Evolutionary conservation across 2,888 invertebrate species (phyloP).

Genomic region (Patella pellucida): DNA sequence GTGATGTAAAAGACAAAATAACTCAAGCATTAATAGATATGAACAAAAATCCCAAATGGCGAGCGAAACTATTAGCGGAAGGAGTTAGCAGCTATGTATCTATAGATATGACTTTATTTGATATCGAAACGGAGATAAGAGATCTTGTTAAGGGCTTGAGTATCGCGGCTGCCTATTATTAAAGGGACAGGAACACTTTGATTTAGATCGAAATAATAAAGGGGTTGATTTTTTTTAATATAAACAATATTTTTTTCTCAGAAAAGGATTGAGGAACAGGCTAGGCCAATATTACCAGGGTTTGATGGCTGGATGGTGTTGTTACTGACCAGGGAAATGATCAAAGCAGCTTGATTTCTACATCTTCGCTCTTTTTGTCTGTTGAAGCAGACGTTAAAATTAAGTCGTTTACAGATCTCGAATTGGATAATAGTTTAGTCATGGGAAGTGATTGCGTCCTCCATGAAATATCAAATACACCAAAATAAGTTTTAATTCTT

Average conservation of each 20-base stretch:
- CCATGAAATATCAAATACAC: too few relatives aligned
- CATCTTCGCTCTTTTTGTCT: slow-evolving; percentile 12
- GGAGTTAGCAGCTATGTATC: slow-evolving; percentile 47
- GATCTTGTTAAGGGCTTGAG: slow-evolving; percentile 42
- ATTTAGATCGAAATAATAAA: too few relatives aligned
- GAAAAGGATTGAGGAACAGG: too few relatives aligned
- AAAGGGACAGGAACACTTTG: not conserved
- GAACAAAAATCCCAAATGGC: slow-evolving; percentile 46
- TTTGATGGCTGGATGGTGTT: not conserved
- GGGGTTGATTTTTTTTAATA: too few relatives aligned
- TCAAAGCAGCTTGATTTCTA: slow-evolving; percentile 28
- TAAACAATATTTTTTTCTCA: too few relatives aligned
- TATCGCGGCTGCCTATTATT: slow-evolving; percentile 53
- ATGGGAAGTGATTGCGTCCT: too few relatives aligned
- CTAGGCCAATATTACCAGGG: too few relatives aligned
- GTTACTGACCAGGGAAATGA: slow-evolving; percentile 41
- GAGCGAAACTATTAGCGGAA: slow-evolving; percentile 32
- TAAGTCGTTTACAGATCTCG: too few relatives aligned
- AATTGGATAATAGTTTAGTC: too few relatives aligned
- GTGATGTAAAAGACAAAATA: slow-evolving; percentile 46
- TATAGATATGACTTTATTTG: slow-evolving; percentile 46
- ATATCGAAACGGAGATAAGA: slow-evolving; percentile 44
- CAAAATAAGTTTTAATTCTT: too few relatives aligned
- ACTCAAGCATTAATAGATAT: slow-evolving; percentile 49
- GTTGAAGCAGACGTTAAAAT: too few relatives aligned